Percentiles rank a stretch among this genome's conserved stretches.
These are phyloP conservation scores for Synanthedon myopaeformis DNA, from an alignment of 2,888 invertebrate species.

Conservation along the genomic window DNA sequence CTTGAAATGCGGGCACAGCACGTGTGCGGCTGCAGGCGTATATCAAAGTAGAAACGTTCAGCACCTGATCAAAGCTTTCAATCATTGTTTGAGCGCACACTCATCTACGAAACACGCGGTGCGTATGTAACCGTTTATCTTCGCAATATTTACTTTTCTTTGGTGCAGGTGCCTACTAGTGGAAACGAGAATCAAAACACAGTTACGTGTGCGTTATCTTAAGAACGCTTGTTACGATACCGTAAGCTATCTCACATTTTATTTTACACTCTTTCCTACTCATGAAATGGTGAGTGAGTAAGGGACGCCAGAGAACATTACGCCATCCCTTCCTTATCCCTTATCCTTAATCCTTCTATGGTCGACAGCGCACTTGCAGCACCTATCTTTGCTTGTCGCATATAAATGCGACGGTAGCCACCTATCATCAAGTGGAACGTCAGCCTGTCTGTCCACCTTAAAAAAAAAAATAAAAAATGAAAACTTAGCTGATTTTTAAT, in stretches of 20 bases:
- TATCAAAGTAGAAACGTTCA: conserved; percentile 32
- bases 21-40: conserved; percentile 21
- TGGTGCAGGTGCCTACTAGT: conserved; percentile 30
- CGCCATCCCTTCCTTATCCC: too few species aligned
- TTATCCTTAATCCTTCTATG: too few species aligned
- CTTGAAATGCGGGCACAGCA: conserved; percentile 6
- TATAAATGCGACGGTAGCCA: too few species aligned
- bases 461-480: too few species aligned
- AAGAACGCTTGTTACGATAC: background rate
- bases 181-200: background rate
- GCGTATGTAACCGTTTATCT: conserved; percentile 27
- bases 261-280: too few species aligned
- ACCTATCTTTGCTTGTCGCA: too few species aligned
- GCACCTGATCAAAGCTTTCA: conserved; percentile 43
- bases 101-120: conserved; percentile 38
- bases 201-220: background rate
- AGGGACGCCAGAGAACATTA: too few species aligned
- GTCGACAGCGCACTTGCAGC: too few species aligned
- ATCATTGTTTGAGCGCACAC: conserved; percentile 46
- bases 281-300: too few species aligned
- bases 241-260: background rate
- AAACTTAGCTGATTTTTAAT: too few species aligned
- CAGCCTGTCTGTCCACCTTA: too few species aligned
- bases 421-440: too few species aligned
- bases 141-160: conserved; percentile 37